Percentiles rank a stretch among this genome's conserved stretches.
Evolutionary conservation across 1,140 invertebrate species (phyloP).

Genomic region (Pseudomyrmex cubaensis): DNA sequence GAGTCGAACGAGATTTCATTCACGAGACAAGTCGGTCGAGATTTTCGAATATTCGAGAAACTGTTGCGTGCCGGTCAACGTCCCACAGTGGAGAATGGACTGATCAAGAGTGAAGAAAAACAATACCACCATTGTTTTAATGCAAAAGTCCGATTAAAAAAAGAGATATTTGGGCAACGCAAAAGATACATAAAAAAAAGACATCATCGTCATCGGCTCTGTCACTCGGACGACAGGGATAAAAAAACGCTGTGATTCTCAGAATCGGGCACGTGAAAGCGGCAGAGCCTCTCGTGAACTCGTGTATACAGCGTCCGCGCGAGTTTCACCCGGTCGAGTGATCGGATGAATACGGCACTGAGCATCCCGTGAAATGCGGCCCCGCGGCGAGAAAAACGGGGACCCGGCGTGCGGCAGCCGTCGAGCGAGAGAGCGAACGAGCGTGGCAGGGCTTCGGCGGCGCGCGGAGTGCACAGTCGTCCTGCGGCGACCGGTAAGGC

Average conservation of each 20-base stretch:
- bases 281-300: background rate
- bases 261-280: too few relatives aligned
- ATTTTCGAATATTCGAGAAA: background rate
- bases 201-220: too few relatives aligned
- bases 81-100: background rate
- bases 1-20: background rate
- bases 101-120: background rate
- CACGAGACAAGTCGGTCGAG: background rate
- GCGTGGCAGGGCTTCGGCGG: constrained; percentile 61
- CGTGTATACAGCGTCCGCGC: background rate
- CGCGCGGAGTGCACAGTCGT: constrained; percentile 59
- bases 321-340: constrained; percentile 17
- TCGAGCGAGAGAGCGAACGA: constrained; percentile 49
- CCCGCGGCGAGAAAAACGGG: constrained; percentile 71
- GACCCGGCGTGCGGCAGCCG: constrained; percentile 51
- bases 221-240: too few relatives aligned
- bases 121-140: too few relatives aligned
- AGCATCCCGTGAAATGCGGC: constrained; percentile 68
- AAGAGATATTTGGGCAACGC: too few relatives aligned
- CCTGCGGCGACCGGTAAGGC: background rate
- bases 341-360: constrained; percentile 61
- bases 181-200: background rate
- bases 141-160: too few relatives aligned
- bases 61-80: background rate
- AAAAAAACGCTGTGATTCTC: background rate